Evolutionary conservation across 2,888 invertebrate species (phyloP).

Genomic region (Thera obeliscata): DNA sequence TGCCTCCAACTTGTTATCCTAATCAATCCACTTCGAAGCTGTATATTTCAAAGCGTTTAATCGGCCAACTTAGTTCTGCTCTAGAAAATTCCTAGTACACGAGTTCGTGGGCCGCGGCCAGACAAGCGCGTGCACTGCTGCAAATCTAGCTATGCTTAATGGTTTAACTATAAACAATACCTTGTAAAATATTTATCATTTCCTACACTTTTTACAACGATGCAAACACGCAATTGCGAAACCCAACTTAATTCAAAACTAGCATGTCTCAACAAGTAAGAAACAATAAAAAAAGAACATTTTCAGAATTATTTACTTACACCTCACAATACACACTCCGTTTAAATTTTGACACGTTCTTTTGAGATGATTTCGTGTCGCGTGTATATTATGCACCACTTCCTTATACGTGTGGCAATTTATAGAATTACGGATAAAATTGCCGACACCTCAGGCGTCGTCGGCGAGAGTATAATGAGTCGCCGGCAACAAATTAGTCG

Average conservation of each 20-base stretch:
- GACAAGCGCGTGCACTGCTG: constrained; percentile 44
- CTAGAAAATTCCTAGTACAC: constrained; percentile 47
- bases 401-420: constrained; percentile 73
- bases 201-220: no score
- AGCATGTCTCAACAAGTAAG: neutral
- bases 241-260: no score
- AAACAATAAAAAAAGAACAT: constrained; percentile 28
- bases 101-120: constrained; percentile 25
- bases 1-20: constrained; percentile 17
- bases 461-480: constrained; percentile 72
- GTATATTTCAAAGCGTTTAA: constrained; percentile 36
- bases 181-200: no score
- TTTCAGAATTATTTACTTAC: constrained; percentile 13
- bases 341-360: constrained; percentile 43
- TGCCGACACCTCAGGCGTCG: constrained; percentile 78
- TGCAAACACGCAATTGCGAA: no score
- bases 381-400: constrained; percentile 49
- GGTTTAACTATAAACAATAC: no score
- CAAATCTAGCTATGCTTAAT: constrained; percentile 42
- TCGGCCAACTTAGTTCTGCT: constrained; percentile 48
- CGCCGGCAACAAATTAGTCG: constrained; percentile 78
- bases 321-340: constrained; percentile 25
- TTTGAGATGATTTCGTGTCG: constrained; percentile 53
- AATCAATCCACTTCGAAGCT: constrained; percentile 30
- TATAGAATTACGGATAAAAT: constrained; percentile 76